A percentile compares a stretch with the other conserved stretches of the same genome.
Conservation (phyloP, 2,888 invertebrate species). For the Coecobrya sp. region DNA sequence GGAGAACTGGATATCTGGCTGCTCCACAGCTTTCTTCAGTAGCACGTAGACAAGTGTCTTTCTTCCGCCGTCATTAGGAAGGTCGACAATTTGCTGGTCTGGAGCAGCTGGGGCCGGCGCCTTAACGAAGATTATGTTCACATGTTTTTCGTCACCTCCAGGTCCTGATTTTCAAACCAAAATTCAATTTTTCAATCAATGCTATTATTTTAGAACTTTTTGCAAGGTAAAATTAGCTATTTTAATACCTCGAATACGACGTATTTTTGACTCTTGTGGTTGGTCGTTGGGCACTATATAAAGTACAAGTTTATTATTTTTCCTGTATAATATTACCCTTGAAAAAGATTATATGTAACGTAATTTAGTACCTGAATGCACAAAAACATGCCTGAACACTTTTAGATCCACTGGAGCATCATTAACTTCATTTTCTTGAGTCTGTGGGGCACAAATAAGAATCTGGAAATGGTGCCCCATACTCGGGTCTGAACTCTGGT, state of each 20-base stretch:
- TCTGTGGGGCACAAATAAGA: constrained; percentile 29
- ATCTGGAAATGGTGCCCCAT: constrained; percentile 48
- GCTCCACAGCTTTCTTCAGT: constrained; percentile 71
- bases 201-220: not conserved
- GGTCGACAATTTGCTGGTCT: constrained; percentile 76
- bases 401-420: constrained; percentile 59
- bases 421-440: constrained; percentile 54
- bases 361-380: constrained; percentile 41
- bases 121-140: constrained; percentile 74
- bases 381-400: constrained; percentile 74
- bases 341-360: not conserved
- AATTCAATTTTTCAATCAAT: not conserved
- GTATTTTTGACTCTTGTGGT: constrained; percentile 48
- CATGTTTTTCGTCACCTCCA: constrained; percentile 71
- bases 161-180: constrained; percentile 19
- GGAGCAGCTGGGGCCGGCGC: constrained; percentile 78
- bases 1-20: constrained; percentile 48
- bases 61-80: constrained; percentile 72
- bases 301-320: constrained; percentile 47
- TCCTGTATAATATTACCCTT: not conserved
- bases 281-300: constrained; percentile 71
- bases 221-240: too few species aligned
- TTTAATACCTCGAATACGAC: constrained; percentile 51
- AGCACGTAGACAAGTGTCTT: constrained; percentile 76
- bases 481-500: constrained; percentile 59